phyloP scores from a whole-genome alignment of 2,888 invertebrate species.

The Lacanobia oleracea region DNA sequence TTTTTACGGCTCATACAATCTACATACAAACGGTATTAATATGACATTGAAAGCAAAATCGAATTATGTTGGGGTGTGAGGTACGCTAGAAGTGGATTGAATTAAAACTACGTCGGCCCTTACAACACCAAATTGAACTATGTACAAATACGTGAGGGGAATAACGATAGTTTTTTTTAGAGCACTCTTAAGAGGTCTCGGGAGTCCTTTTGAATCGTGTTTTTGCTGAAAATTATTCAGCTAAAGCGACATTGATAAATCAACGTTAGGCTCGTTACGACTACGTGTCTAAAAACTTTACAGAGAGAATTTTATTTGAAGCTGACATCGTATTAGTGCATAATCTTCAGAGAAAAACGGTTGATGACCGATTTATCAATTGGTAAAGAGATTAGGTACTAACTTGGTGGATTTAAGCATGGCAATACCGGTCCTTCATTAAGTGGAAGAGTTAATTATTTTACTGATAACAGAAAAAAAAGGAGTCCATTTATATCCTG shows the following conservation, averaged over 20 bases:
- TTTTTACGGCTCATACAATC: conserved; percentile 22
- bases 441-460: too few species aligned
- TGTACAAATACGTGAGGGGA: conserved; percentile 57
- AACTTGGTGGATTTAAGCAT: background rate
- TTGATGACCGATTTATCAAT: conserved; percentile 4
- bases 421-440: background rate
- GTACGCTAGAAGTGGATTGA: conserved; percentile 48
- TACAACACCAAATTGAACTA: conserved; percentile 53
- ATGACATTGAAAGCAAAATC: conserved; percentile 46
- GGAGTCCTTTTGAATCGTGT: conserved; percentile 20
- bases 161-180: conserved; percentile 46
- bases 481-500: too few species aligned
- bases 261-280: conserved; percentile 15
- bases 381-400: background rate
- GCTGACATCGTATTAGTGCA: background rate
- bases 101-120: conserved; percentile 47
- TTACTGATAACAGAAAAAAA: too few species aligned
- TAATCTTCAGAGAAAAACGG: conserved; percentile 34
- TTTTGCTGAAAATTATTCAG: conserved; percentile 46
- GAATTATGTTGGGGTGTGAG: conserved; percentile 36
- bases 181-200: conserved; percentile 43
- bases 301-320: conserved; percentile 27
- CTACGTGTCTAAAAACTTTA: conserved; percentile 6
- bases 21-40: conserved; percentile 36
- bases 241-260: conserved; percentile 46